These are phyloP conservation scores for Emys orbicularis DNA, from an alignment of 2,797 vertebrate genomes.

Conservation along the genomic window DNA sequence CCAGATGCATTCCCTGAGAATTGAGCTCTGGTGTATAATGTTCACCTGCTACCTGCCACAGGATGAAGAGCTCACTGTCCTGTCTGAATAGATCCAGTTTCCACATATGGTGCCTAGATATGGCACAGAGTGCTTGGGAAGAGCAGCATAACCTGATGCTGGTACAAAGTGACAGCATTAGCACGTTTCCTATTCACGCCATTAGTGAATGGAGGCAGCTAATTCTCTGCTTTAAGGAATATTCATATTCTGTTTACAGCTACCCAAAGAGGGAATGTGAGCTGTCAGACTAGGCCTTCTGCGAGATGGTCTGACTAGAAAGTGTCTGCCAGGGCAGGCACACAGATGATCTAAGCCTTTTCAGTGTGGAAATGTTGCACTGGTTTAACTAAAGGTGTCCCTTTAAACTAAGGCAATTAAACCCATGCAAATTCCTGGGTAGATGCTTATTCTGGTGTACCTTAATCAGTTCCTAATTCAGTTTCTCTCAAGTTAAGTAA, in stretches of 20 bases:
- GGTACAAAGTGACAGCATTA: neutral
- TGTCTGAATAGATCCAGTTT: neutral
- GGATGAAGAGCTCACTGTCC: neutral
- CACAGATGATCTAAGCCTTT: neutral
- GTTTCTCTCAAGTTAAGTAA: no score
- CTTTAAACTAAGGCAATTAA: neutral
- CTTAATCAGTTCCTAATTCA: neutral
- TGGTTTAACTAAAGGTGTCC: neutral
- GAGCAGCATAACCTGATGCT: neutral
- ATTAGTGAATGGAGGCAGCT: neutral
- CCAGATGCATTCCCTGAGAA: neutral
- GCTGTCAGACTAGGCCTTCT: neutral
- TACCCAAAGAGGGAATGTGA: neutral
- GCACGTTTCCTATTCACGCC: neutral
- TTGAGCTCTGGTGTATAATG: neutral
- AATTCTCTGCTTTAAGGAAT: neutral
- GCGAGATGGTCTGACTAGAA: neutral
- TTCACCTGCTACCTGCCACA: neutral
- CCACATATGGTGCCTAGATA: neutral
- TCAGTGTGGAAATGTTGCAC: neutral
- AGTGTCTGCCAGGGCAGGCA: neutral
- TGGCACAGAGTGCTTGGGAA: fast-evolving
- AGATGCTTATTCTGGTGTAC: neutral
- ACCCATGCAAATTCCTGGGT: neutral
- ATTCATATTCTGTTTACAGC: neutral